Base-by-base conservation (phyloP, 2,888 invertebrate genomes). In the Hololepta plana region DNA sequence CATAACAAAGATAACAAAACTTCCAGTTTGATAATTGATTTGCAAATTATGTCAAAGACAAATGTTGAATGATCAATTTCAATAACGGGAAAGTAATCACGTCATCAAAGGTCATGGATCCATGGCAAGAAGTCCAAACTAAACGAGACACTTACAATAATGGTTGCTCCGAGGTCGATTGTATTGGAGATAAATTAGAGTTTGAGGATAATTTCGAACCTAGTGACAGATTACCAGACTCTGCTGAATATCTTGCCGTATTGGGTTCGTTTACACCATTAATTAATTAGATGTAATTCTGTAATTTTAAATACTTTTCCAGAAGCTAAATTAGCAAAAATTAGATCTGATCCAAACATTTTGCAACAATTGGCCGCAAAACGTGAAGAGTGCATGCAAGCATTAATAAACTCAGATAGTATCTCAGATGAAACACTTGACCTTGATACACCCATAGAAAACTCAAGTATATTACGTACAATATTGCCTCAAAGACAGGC, bases 161-260 rank as follows among this genome's bases (percentile, higher is more conserved):
- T n/a, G n/a, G n/a, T n/a, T n/a, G n/a, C n/a, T n/a, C n/a, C n/a
- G n/a, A n/a, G n/a, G n/a, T n/a, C n/a, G n/a, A n/a, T n/a, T n/a
- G n/a, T n/a, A n/a, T n/a, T n/a, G n/a, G n/a, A n/a, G n/a, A n/a
- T n/a, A n/a, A n/a, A n/a, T n/a, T n/a, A n/a, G 12, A 19, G 16
- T 69, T 70, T 38, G 68, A 69, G 49, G 68, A 69, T 39, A 59
- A 68, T 47, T 68, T 68, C 42, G 49, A 54, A 35, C 56, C 62
- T 15, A 42, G 39, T 25, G 48, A 51, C 27, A 62, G 58, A 35
- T 49, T 73, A 28, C 62, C 67, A 1, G 70, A 70, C 42, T 75
- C 74, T 2, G 62, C 64, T 7, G 62, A 68, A 41, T 73, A 73
- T 49, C 53, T 79, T 28, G 67, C 69, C 32, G 53, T 65, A 35